These are phyloP conservation scores for Drosophila sulfurigaster DNA, from an alignment of 1,140 invertebrate species.

Conservation along the genomic window DNA sequence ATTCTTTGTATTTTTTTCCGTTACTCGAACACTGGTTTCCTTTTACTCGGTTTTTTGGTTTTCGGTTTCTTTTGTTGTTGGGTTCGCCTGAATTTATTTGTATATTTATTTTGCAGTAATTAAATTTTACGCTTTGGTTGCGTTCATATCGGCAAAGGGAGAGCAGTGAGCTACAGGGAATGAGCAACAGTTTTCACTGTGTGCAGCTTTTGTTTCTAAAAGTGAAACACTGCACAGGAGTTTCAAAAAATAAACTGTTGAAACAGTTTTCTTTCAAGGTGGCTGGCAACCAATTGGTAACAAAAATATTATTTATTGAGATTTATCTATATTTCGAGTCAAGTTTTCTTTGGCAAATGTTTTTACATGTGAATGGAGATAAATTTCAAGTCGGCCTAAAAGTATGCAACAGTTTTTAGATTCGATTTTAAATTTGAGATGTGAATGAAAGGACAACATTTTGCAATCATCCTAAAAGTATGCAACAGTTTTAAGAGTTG, in stretches of 20 bases:
- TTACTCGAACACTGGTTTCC: conserved; percentile 3
- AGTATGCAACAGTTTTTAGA: not conserved
- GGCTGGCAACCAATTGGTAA: not conserved
- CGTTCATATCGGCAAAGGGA: conserved; percentile 20
- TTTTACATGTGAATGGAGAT: too few species aligned
- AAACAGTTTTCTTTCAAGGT: not conserved
- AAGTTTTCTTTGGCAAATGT: too few species aligned
- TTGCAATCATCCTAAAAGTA: not conserved
- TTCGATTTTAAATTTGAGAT: not conserved
- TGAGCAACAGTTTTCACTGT: conserved; percentile 3
- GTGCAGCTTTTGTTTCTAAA: conserved; percentile 39
- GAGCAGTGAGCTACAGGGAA: not conserved
- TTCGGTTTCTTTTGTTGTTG: conserved; percentile 64
- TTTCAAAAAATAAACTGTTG: not conserved
- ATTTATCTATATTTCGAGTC: not conserved
- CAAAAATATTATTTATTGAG: not conserved
- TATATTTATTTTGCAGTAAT: conserved; percentile 78
- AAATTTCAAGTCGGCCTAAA: conserved; percentile 4
- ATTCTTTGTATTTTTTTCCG: conserved; percentile 19
- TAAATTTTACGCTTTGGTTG: conserved; percentile 79
- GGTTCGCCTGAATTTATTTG: conserved; percentile 65
- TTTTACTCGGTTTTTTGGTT: conserved; percentile 27
- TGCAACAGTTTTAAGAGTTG: not conserved
- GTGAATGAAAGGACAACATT: too few species aligned
- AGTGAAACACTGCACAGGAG: not conserved